Conservation (phyloP, 2,888 invertebrate genomes). For the Eupeodes latifasciatus region DNA sequence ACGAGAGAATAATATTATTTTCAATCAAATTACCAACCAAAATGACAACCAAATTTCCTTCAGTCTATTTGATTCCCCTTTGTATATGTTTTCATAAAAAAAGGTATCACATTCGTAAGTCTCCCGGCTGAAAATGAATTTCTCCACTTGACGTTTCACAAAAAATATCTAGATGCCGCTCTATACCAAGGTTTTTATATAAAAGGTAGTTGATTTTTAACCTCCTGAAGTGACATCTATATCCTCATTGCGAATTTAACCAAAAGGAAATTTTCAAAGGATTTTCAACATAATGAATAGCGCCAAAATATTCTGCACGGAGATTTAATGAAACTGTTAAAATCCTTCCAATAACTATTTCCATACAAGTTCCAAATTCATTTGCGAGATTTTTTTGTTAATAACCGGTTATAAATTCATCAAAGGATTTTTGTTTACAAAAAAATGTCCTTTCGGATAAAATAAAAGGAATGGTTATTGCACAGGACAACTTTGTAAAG, state of each 20-base stretch:
- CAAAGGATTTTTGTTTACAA: background rate
- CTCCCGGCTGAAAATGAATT: too few species aligned
- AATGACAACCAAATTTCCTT: too few species aligned
- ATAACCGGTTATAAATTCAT: background rate
- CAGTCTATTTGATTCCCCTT: too few species aligned
- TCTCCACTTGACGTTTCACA: too few species aligned
- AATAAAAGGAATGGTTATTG: too few species aligned
- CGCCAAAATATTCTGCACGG: background rate
- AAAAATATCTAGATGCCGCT: too few species aligned
- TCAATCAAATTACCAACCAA: too few species aligned
- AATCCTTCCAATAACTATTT: background rate
- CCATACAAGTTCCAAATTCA: conserved; percentile 9
- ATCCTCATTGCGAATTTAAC: background rate
- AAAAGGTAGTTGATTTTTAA: background rate
- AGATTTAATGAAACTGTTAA: background rate
- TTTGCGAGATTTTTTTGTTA: background rate
- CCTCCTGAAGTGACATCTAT: background rate
- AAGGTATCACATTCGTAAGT: too few species aligned
- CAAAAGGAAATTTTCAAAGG: background rate
- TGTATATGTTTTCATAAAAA: too few species aligned
- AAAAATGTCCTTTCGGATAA: background rate
- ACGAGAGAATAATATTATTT: too few species aligned
- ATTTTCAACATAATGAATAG: background rate
- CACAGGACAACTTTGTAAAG: too few species aligned
- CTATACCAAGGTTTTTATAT: background rate